Percentiles rank a stretch among this genome's conserved stretches.
Conservation (phyloP, 2,797 vertebrate species). For the Natrix natrix region DNA sequence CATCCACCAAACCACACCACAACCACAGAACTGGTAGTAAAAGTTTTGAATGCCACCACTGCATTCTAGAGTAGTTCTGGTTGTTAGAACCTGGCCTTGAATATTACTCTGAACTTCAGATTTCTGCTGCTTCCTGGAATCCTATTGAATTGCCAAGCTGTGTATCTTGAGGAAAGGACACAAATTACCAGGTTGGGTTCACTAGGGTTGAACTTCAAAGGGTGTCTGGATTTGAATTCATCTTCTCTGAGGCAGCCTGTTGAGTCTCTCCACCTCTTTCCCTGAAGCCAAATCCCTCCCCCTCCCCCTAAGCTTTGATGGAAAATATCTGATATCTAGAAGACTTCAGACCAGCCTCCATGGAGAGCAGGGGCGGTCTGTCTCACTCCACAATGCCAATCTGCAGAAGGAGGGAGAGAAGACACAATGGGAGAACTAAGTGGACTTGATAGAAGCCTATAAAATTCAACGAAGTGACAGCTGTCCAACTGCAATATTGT, state of each 20-base stretch:
- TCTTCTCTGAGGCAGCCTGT: neutral
- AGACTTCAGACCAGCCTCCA: too few relatives aligned
- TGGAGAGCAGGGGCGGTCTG: neutral
- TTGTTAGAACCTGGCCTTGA: neutral
- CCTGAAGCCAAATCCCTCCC: neutral
- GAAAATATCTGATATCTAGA: too few relatives aligned
- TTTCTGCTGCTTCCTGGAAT: neutral
- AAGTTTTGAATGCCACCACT: too few relatives aligned
- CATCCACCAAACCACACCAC: too few relatives aligned
- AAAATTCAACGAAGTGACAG: conserved; percentile 38
- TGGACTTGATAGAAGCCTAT: conserved; percentile 18
- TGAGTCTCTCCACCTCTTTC: neutral
- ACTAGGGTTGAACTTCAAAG: neutral
- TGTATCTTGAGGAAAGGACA: neutral
- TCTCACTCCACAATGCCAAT: neutral
- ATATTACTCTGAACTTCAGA: neutral
- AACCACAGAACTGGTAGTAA: too few relatives aligned
- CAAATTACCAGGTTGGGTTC: neutral
- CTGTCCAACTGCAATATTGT: conserved; percentile 16
- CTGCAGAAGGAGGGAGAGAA: neutral
- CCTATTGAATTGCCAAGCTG: neutral
- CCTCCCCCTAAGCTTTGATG: neutral
- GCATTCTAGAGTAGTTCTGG: neutral
- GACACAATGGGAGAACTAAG: conserved; percentile 9
- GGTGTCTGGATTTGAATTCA: neutral